phyloP scores from a whole-genome alignment of 2,797 vertebrate species.

The Avahi laniger region DNA sequence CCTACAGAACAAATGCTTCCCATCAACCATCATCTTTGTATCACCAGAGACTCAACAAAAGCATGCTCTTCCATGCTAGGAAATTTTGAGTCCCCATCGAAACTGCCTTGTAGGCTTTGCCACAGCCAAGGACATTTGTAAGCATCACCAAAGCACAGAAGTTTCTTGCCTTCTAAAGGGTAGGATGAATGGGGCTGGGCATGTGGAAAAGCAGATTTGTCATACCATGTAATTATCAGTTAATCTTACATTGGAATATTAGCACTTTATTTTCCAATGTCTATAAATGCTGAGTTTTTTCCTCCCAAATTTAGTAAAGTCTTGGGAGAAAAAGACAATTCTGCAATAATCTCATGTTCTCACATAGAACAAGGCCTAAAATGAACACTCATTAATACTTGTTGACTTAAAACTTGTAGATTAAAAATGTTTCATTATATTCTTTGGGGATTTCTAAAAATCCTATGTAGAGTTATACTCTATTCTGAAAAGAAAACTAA shows the following conservation, averaged over 20 bases:
- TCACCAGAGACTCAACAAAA: background rate
- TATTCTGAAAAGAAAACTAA: background rate
- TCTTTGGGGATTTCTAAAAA: background rate
- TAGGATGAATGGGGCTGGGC: fast-evolving
- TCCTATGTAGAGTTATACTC: background rate
- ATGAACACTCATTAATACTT: background rate
- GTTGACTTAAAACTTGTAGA: background rate
- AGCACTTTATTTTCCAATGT: background rate
- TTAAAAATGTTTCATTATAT: background rate
- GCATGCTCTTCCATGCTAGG: background rate
- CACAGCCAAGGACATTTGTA: background rate
- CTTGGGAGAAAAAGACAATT: background rate
- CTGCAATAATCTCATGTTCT: background rate
- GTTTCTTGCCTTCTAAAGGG: background rate
- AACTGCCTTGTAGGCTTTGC: background rate
- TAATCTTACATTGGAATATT: background rate
- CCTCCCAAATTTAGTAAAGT: background rate
- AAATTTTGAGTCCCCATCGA: background rate
- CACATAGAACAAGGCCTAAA: background rate
- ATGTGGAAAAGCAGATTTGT: background rate
- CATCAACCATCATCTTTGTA: background rate
- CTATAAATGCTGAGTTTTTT: background rate
- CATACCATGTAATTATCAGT: fast-evolving
- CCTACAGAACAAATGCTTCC: background rate
- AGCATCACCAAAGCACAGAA: background rate